phyloP scores from a whole-genome alignment of 2,113 vertebrate genomes.

The Toxotes chatareus region DNA sequence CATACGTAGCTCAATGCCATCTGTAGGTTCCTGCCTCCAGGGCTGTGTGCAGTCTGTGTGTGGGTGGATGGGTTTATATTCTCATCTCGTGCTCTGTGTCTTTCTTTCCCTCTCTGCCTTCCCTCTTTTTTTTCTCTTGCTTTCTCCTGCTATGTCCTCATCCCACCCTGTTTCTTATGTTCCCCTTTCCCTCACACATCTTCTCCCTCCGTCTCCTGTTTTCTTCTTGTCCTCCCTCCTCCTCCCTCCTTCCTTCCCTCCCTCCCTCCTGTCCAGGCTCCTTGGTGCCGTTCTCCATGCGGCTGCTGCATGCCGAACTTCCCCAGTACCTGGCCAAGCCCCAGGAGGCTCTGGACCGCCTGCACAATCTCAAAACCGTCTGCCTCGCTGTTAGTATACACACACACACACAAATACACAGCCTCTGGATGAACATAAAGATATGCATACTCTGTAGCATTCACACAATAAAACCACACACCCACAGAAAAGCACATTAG shows the following conservation, averaged over 20 bases:
- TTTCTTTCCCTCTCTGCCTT: constrained; percentile 48
- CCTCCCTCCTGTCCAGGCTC: constrained; percentile 86
- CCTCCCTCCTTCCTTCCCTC: not conserved
- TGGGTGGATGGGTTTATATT: constrained; percentile 81
- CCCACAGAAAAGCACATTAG: constrained; percentile 50
- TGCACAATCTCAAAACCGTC: constrained; percentile 92
- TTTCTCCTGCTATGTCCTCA: constrained; percentile 48
- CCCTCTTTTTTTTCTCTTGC: constrained; percentile 15
- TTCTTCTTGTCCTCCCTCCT: constrained; percentile 2
- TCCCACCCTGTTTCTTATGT: constrained; percentile 47
- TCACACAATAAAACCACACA: constrained; percentile 49
- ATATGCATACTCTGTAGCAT: constrained; percentile 44
- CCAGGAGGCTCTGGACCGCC: constrained; percentile 94
- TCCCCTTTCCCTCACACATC: constrained; percentile 32
- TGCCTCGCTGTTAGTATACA: constrained; percentile 88
- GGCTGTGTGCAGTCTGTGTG: constrained; percentile 80
- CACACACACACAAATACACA: constrained; percentile 19
- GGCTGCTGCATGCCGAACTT: constrained; percentile 94
- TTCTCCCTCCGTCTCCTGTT: constrained; percentile 4
- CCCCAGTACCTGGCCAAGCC: constrained; percentile 94
- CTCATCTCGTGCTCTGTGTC: constrained; percentile 73
- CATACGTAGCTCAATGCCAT: constrained; percentile 83
- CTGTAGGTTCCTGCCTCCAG: constrained; percentile 82
- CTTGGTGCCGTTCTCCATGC: constrained; percentile 98
- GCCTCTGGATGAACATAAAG: constrained; percentile 55